Evolutionary conservation across 2,888 invertebrate species (phyloP).

Genomic region (Pachliopta kotzebuea): DNA sequence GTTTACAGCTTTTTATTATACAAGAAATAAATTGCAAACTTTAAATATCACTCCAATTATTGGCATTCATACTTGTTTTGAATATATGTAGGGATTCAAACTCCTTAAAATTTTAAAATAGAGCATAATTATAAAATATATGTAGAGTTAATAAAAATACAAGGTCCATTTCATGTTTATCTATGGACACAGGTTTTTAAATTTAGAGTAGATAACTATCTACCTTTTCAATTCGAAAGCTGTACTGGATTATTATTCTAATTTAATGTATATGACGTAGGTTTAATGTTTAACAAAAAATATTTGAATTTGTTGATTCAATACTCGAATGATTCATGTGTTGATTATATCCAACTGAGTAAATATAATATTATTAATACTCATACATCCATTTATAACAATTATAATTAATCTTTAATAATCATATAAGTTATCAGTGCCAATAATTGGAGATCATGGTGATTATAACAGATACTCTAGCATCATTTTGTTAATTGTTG

Average conservation of each 20-base stretch:
- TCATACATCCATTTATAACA: neutral
- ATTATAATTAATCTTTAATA: neutral
- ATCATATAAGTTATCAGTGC: slow-evolving; percentile 7
- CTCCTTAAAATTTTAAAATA: too few relatives aligned
- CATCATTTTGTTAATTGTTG: slow-evolving; percentile 52
- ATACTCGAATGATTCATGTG: too few relatives aligned
- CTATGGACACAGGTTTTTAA: too few relatives aligned
- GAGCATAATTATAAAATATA: too few relatives aligned
- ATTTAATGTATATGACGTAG: neutral
- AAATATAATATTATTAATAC: neutral
- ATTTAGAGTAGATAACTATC: too few relatives aligned
- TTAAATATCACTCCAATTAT: slow-evolving; percentile 21
- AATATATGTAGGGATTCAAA: too few relatives aligned
- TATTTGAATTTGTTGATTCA: neutral
- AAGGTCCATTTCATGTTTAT: too few relatives aligned
- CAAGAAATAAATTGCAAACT: neutral
- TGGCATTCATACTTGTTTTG: slow-evolving; percentile 34
- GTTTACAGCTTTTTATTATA: slow-evolving; percentile 1
- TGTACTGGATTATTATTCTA: too few relatives aligned
- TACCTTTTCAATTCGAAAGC: too few relatives aligned
- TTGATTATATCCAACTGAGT: neutral
- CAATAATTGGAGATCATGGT: slow-evolving; percentile 30
- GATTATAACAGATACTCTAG: slow-evolving; percentile 33
- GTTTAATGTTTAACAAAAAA: neutral
- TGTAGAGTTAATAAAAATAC: too few relatives aligned